Evolutionary conservation across 2,113 vertebrate genomes (phyloP).

Genomic region (Fulmarus glacialis): DNA sequence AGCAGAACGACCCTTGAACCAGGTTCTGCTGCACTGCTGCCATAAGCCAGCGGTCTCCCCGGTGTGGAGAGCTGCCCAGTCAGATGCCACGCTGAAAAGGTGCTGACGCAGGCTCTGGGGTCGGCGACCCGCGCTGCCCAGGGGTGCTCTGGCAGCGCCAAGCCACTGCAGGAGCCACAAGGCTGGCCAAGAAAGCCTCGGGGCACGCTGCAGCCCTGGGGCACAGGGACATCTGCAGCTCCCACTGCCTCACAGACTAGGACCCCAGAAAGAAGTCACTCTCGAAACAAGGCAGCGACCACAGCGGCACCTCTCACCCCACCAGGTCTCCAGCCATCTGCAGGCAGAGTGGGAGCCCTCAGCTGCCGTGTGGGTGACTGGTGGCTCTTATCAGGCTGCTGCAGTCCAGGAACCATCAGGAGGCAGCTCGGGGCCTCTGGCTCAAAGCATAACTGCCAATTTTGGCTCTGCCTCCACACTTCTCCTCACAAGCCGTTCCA

Average conservation of each 20-base stretch:
- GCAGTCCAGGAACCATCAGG: not conserved
- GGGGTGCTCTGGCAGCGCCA: no score
- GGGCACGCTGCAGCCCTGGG: not conserved
- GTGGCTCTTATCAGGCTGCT: not conserved
- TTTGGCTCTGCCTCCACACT: not conserved
- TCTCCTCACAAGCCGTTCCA: not conserved
- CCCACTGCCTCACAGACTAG: not conserved
- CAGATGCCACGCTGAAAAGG: not conserved
- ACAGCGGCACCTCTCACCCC: not conserved
- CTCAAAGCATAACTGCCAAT: not conserved
- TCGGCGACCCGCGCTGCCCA: accelerated
- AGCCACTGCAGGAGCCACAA: accelerated
- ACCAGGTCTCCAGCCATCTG: not conserved
- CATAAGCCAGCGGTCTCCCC: not conserved
- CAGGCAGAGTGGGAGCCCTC: not conserved
- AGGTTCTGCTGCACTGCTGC: not conserved
- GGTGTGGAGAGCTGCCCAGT: not conserved
- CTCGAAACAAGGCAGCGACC: accelerated
- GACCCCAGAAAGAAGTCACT: not conserved
- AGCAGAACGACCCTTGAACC: not conserved
- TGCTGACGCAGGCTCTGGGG: accelerated
- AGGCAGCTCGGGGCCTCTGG: not conserved
- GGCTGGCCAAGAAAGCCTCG: accelerated
- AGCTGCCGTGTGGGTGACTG: accelerated
- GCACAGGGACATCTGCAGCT: accelerated